A percentile compares a stretch with the other conserved stretches of the same genome.
phyloP scores from a whole-genome alignment of 2,113 vertebrate genomes.

The Tauraco erythrolophus region DNA sequence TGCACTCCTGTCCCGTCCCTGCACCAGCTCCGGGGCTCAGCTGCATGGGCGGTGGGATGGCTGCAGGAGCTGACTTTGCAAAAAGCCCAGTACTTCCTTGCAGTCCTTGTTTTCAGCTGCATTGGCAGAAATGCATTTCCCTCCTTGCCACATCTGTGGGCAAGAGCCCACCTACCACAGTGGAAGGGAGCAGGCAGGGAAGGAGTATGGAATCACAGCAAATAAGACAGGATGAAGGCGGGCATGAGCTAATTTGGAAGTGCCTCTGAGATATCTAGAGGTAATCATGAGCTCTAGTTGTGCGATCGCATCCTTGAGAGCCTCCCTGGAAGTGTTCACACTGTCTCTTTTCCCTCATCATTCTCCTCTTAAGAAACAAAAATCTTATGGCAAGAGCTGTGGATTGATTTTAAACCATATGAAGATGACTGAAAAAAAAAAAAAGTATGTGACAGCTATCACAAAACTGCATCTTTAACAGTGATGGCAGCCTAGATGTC shows the following conservation, averaged over 20 bases:
- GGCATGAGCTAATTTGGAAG: neutral
- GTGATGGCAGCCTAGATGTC: neutral
- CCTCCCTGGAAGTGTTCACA: neutral
- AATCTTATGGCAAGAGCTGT: neutral
- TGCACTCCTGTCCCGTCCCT: neutral
- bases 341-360: neutral
- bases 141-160: neutral
- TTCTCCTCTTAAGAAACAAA: neutral
- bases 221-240: neutral
- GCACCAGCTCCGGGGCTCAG: neutral
- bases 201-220: neutral
- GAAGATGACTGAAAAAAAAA: neutral
- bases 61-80: neutral
- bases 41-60: neutral
- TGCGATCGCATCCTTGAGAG: neutral
- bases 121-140: neutral
- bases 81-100: neutral
- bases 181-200: neutral
- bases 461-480: neutral
- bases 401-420: neutral
- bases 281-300: neutral
- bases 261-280: neutral
- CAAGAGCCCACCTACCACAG: neutral
- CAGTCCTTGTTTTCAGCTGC: neutral
- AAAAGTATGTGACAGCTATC: constrained; percentile 19